A percentile compares a stretch with the other conserved stretches of the same genome.
phyloP scores from a whole-genome alignment of 2,888 invertebrate genomes.

The Lasioglossum zephyrum region DNA sequence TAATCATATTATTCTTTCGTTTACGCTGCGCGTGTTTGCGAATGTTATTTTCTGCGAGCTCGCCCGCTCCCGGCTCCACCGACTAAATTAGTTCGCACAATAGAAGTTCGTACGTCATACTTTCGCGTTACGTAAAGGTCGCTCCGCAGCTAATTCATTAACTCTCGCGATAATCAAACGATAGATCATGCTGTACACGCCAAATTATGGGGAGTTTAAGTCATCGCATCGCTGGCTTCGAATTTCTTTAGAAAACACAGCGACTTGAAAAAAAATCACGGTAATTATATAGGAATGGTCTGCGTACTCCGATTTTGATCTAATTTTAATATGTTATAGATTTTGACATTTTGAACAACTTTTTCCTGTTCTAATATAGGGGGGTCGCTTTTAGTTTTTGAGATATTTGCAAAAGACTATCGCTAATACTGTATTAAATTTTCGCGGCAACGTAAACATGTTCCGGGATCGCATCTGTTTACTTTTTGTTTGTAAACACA shows the following conservation, averaged over 20 bases:
- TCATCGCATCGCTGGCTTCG: not conserved
- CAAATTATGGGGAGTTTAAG: not conserved
- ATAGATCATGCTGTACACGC: not conserved
- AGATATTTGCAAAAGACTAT: too few relatives aligned
- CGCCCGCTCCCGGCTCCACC: not conserved
- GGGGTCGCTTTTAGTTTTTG: too few relatives aligned
- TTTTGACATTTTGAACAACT: too few relatives aligned
- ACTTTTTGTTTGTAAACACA: too few relatives aligned
- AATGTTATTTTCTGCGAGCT: not conserved
- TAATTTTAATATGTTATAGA: too few relatives aligned
- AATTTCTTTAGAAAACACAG: not conserved
- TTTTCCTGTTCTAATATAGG: too few relatives aligned
- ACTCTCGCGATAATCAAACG: not conserved
- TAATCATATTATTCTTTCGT: constrained; percentile 7
- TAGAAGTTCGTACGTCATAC: not conserved
- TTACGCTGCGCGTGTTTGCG: not conserved
- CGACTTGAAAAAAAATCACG: not conserved
- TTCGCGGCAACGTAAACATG: too few relatives aligned
- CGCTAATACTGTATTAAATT: too few relatives aligned
- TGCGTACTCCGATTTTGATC: too few relatives aligned
- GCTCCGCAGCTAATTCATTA: constrained; percentile 1
- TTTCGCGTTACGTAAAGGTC: not conserved
- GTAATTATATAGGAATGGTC: too few relatives aligned
- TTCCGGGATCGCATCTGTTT: too few relatives aligned
- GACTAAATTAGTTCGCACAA: constrained; percentile 1